A percentile compares a stretch with the other conserved stretches of the same genome.
These are phyloP conservation scores for Sterrhoptilus dennistouni DNA, from an alignment of 2,113 vertebrate species.

Conservation along the genomic window DNA sequence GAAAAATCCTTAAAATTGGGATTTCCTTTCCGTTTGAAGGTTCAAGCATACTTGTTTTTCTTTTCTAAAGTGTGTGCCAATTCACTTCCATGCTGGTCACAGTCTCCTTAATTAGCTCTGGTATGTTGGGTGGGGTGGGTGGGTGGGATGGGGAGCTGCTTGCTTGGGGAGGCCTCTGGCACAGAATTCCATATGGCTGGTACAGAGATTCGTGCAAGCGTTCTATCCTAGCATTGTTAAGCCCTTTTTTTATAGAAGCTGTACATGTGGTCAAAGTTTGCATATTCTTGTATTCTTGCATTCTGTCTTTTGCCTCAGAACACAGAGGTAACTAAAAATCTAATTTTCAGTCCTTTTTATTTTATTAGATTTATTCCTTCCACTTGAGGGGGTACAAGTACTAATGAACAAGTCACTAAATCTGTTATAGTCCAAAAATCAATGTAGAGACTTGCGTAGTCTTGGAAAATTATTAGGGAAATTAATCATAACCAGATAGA, in stretches of 20 bases:
- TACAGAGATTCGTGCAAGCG: neutral
- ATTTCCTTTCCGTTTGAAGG: neutral
- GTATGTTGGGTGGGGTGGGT: neutral
- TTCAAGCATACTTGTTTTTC: neutral
- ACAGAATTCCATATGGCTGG: rapidly evolving
- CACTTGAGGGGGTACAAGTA: neutral
- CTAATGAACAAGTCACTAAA: neutral
- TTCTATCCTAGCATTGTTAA: neutral
- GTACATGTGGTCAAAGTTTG: neutral
- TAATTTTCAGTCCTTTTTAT: neutral
- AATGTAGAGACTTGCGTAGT: neutral
- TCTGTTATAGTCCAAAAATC: neutral
- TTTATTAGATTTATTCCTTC: neutral
- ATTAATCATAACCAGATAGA: neutral
- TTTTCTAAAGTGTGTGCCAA: neutral
- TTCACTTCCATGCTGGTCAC: neutral
- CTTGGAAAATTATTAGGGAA: neutral
- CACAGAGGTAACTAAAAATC: neutral
- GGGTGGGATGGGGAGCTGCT: neutral
- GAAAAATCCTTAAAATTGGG: neutral
- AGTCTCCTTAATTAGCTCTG: neutral
- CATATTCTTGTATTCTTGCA: neutral
- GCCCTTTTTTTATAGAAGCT: neutral
- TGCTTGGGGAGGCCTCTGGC: neutral
- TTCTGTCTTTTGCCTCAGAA: neutral